Base-by-base conservation (phyloP, 2,888 invertebrate genomes). In the Sinhomidia bicolor region DNA sequence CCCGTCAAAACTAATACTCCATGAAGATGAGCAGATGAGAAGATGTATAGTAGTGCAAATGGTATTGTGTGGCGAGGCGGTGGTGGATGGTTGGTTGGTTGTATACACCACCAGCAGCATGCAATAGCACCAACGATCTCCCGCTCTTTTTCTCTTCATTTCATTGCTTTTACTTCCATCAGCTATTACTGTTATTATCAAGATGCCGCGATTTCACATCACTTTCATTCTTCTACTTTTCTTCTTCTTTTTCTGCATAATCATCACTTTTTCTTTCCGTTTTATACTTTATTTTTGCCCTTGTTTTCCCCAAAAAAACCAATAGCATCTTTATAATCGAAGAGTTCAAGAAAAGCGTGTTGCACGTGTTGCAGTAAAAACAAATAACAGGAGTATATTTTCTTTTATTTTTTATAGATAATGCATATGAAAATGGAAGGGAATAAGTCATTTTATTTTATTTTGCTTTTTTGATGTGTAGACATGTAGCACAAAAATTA, bases 241-340 rank as follows among this genome's bases (percentile, higher is more conserved):
- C 14, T 23, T 17, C 7, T 57, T n/a, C 20, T 80, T 80, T 80
- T 80, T 36, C 23, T 80, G 79, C 79, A 80, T 80, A 80, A 57
- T 80, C 79, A 80, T 80, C 79, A 60, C 12, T 80, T 80, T 79
- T 76, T 76, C 71, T 14, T 51, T 29, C 68, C 36, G 29, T 9
- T n/a, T n/a, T n/a, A n/a, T n/a, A n/a, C 47, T n/a, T 29, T 17
- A 20, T 47, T 68, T 68, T 44, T 44, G 14, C 47, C 54, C 41
- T 12, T 71, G 20, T 1, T 68, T 17, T 29, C 29, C n/a, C n/a
- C n/a, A n/a, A n/a, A n/a, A n/a, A n/a, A n/a, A n/a, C n/a, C n/a
- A n/a, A n/a, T n/a, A n/a, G n/a, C n/a, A n/a, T n/a, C n/a, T n/a
- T n/a, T n/a, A n/a, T n/a, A n/a, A n/a, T n/a, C n/a, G n/a, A n/a